These are phyloP conservation scores for Bergia sp. DNA, from an alignment of 92 coral and sea anemone genomes.

Conservation along the genomic window DNA sequence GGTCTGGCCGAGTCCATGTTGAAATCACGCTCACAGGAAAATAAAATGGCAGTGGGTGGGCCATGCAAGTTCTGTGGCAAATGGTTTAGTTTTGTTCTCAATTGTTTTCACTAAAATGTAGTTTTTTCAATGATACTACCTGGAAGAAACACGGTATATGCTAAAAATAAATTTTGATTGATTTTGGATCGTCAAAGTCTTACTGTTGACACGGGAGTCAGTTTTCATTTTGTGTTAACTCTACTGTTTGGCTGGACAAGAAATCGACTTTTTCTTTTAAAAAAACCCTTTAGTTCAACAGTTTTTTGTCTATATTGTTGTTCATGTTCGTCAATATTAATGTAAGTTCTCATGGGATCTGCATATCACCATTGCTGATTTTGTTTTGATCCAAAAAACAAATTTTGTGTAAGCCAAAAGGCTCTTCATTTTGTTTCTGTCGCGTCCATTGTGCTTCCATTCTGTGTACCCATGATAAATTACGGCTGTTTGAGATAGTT, in stretches of 20 bases:
- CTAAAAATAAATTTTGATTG: too few species aligned
- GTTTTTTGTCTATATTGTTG: too few species aligned
- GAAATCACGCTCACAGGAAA: neutral
- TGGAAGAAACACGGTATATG: neutral
- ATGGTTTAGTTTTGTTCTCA: neutral
- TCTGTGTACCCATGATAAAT: neutral
- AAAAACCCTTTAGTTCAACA: too few species aligned
- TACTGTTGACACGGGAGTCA: too few species aligned
- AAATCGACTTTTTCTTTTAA: too few species aligned
- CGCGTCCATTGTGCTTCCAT: neutral
- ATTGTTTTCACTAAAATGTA: neutral
- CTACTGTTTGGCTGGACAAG: neutral
- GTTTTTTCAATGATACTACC: neutral
- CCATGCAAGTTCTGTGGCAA: constrained; percentile 12
- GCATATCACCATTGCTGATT: neutral
- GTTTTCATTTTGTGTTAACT: too few species aligned
- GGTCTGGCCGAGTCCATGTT: constrained; percentile 46
- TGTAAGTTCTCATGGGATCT: neutral
- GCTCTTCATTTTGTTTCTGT: neutral
- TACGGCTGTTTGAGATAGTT: neutral
- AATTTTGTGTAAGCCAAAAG: neutral
- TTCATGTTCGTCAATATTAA: neutral
- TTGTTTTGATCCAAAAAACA: neutral
- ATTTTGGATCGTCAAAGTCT: too few species aligned
- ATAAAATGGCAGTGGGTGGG: neutral